These are phyloP conservation scores for Agrenia bidenticulata DNA, from an alignment of 2,888 invertebrate species.

Conservation along the genomic window DNA sequence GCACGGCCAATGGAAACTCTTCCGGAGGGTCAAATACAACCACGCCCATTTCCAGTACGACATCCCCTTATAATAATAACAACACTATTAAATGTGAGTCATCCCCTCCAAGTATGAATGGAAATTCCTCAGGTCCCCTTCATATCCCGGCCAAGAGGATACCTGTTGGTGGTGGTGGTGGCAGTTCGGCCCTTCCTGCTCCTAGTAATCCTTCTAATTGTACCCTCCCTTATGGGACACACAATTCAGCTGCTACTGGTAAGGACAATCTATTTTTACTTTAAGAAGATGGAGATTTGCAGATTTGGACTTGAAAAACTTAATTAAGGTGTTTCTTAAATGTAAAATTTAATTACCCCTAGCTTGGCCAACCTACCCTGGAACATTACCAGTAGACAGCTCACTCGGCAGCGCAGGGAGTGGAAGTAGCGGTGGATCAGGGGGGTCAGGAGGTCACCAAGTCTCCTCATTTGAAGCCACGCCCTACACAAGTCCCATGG, in stretches of 20 bases:
- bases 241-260: slow-evolving; percentile 44
- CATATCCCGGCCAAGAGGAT: slow-evolving; percentile 53
- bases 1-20: slow-evolving; percentile 39
- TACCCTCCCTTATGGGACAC: slow-evolving; percentile 45
- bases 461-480: slow-evolving; percentile 44
- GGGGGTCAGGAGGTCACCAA: slow-evolving; percentile 38
- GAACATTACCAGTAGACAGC: slow-evolving; percentile 45
- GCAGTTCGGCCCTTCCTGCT: slow-evolving; percentile 28
- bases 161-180: slow-evolving; percentile 37
- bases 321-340: too few species aligned
- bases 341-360: background rate
- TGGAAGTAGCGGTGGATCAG: slow-evolving; percentile 37
- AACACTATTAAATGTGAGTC: slow-evolving; percentile 47
- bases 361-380: slow-evolving; percentile 51
- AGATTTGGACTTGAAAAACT: too few species aligned
- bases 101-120: slow-evolving; percentile 35
- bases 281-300: too few species aligned
- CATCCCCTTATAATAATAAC: slow-evolving; percentile 45
- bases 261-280: slow-evolving; percentile 36
- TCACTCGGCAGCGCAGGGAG: slow-evolving; percentile 37
- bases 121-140: slow-evolving; percentile 44
- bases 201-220: slow-evolving; percentile 38
- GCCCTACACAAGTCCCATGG: slow-evolving; percentile 45
- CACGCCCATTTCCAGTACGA: slow-evolving; percentile 50
- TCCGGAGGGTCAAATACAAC: slow-evolving; percentile 47